Evolutionary conservation across 2,113 vertebrate genomes (phyloP).

Genomic region (chimpanzee (Pan troglodytes)): NHGRI_mPanTro3-v2.1_pri NC_086015.1:191534501-191535000

Average conservation of each 20-base stretch:
- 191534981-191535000: no score
- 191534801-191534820: not conserved
- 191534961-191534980: no score
- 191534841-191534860: fast-evolving
- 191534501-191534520: not conserved
- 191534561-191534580: not conserved
- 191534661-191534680: conserved; percentile 3
- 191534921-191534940: no score
- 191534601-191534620: not conserved
- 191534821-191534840: no score
- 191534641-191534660: not conserved
- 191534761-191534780: conserved; percentile 30
- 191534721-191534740: conserved; percentile 22
- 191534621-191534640: not conserved
- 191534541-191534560: not conserved
- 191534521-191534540: not conserved
- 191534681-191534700: conserved; percentile 15
- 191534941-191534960: no score
- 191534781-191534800: not conserved
- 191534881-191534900: not conserved
- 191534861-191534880: not conserved
- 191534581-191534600: not conserved
- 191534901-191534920: not conserved
- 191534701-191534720: not conserved
- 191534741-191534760: conserved; percentile 26